These are phyloP conservation scores for Bombus sibiricus DNA, from an alignment of 1,140 invertebrate genomes.

Conservation along the genomic window DNA sequence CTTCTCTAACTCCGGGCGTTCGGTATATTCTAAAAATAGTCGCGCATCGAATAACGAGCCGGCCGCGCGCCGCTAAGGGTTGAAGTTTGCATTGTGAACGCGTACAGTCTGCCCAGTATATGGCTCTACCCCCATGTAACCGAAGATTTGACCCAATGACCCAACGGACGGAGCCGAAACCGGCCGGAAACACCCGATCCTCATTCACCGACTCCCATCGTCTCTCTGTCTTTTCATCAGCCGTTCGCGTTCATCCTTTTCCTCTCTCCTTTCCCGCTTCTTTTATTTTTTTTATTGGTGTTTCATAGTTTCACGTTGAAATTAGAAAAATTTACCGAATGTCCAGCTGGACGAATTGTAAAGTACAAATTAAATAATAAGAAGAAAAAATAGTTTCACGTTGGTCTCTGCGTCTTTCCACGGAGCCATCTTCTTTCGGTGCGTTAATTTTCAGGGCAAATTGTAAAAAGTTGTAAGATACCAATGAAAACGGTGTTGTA, in stretches of 20 bases:
- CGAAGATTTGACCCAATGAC: constrained; percentile 79
- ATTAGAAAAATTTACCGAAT: too few relatives aligned
- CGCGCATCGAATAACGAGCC: constrained; percentile 73
- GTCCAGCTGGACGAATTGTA: too few relatives aligned
- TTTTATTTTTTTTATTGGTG: background rate
- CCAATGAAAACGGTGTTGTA: too few relatives aligned
- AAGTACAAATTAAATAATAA: too few relatives aligned
- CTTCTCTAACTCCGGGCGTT: constrained; percentile 34
- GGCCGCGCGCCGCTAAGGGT: constrained; percentile 51
- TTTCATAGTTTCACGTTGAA: too few relatives aligned
- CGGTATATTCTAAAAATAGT: constrained; percentile 77
- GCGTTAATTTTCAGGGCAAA: too few relatives aligned
- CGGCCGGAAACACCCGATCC: constrained; percentile 71
- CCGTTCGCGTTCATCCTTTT: background rate
- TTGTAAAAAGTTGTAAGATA: too few relatives aligned
- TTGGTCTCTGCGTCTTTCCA: too few relatives aligned
- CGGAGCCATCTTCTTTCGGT: too few relatives aligned
- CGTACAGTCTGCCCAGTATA: constrained; percentile 58
- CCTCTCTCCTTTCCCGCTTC: background rate
- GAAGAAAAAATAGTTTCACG: too few relatives aligned
- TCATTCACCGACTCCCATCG: constrained; percentile 12
- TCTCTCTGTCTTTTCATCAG: background rate
- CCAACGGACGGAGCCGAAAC: constrained; percentile 72
- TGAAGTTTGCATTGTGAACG: constrained; percentile 77
- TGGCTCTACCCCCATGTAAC: constrained; percentile 64